Base-by-base conservation (phyloP, 2,888 invertebrate genomes). In the Julus scandinavius region DNA sequence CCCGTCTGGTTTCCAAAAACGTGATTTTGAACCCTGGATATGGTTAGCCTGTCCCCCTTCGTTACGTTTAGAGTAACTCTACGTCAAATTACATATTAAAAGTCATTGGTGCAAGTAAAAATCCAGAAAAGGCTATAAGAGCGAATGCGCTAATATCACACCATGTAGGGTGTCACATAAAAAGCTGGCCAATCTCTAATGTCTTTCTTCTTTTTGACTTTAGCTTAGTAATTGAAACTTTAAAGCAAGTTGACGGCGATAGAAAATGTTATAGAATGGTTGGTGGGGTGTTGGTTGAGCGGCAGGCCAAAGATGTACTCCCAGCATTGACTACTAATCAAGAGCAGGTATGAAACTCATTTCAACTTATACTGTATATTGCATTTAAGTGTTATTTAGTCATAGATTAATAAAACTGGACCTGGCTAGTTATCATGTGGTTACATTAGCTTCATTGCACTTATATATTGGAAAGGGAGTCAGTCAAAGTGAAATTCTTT, bases 151-250 rank as follows among this genome's bases (percentile, higher is more conserved):
- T 54, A n/a, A 29, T 29, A 29, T 29, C 29, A 29, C 29, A 13
- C 72, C 4, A 72, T 29, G n/a, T 29, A 11, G 4, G 72, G 72
- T 7, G n/a, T 63, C n/a, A 5, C 63, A 20, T 5, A 20, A 5
- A 63, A 72, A 72, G 4, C 72, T 9, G 1, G 17, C 72, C 9
- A 20, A 29, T 72, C 9, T 29, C 29, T 20, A 38, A 29, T 84
- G 15, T 41, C 38, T 1, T 38, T 29, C 7, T 15, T 83, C 4
- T 83, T 83, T 83, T 49, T 38, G 13, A 49, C 93, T 94, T 85
- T 93, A 99, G 98, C 92, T 95, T 98, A 92, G 99, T 99, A 89
- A 96, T 98, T 90, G 98, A 98, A 91, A 97, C 98, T 17, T 93
- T 99, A 89, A 95, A 96, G 92, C 95, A 95, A 89, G 96, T 98